A percentile compares a stretch with the other conserved stretches of the same genome.
These are phyloP conservation scores for Orthonychiurus folsomi DNA, from an alignment of 2,888 invertebrate species.

Conservation along the genomic window DNA sequence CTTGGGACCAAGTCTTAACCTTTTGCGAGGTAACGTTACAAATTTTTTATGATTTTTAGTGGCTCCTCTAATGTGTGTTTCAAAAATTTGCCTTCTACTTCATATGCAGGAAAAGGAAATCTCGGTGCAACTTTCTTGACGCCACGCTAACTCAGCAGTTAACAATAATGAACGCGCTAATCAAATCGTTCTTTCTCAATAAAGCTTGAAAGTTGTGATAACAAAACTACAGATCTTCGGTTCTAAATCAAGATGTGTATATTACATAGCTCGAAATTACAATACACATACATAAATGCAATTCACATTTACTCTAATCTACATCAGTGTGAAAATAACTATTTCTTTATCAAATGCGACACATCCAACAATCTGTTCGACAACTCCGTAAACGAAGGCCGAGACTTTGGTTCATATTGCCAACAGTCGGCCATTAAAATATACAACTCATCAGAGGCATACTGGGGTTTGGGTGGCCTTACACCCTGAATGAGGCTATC, in stretches of 20 bases:
- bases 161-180: no score
- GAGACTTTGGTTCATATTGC: not conserved
- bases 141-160: no score
- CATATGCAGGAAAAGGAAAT: not conserved
- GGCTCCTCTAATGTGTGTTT: not conserved
- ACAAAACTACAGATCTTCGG: no score
- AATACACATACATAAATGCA: no score
- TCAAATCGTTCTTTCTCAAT: no score
- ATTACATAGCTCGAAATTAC: no score
- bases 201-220: no score
- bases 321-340: no score
- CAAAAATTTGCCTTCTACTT: not conserved
- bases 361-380: not conserved
- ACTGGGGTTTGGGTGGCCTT: not conserved
- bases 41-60: not conserved
- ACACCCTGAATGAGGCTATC: not conserved
- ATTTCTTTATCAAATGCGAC: not conserved
- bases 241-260: no score
- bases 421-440: slow-evolving; percentile 5
- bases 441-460: slow-evolving; percentile 6
- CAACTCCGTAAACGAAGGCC: not conserved
- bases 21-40: not conserved
- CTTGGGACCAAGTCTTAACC: not conserved
- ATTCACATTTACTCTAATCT: no score
- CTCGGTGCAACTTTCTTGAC: not conserved